phyloP scores from a whole-genome alignment of 2,888 invertebrate species.

The Laspeyria flexula region DNA sequence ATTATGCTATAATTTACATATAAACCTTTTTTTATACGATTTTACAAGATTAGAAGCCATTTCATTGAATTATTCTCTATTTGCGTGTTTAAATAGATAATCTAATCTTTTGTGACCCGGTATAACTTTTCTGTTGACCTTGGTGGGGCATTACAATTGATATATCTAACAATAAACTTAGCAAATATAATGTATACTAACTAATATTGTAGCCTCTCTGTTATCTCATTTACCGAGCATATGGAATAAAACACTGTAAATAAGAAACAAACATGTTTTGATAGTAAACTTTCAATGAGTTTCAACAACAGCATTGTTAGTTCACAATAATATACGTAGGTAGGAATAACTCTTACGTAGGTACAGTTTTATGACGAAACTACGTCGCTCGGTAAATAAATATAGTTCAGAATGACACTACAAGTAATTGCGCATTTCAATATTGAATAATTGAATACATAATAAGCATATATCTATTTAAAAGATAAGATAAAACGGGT shows the following conservation, averaged over 20 bases:
- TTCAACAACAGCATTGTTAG: constrained; percentile 8
- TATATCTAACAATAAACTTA: neutral
- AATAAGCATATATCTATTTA: constrained; percentile 50
- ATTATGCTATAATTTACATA: constrained; percentile 6
- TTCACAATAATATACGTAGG: constrained; percentile 8
- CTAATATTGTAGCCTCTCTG: neutral
- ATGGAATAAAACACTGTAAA: neutral
- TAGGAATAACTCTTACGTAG: constrained; percentile 23
- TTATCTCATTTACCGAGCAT: neutral
- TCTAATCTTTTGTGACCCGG: constrained; percentile 45
- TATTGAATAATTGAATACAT: constrained; percentile 57
- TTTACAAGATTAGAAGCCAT: neutral
- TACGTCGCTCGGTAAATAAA: constrained; percentile 15
- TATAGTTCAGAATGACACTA: constrained; percentile 35
- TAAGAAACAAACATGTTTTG: neutral
- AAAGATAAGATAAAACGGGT: constrained; percentile 57
- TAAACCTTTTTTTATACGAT: neutral
- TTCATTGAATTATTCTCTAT: neutral
- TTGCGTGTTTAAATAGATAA: constrained; percentile 19
- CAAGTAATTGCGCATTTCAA: constrained; percentile 56
- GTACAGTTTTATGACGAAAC: constrained; percentile 10
- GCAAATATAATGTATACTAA: too few relatives aligned
- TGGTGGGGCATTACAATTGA: constrained; percentile 4
- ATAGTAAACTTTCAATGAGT: constrained; percentile 17
- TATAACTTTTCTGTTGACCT: constrained; percentile 34